Evolutionary conservation across 2,888 invertebrate species (phyloP).

Genomic region (Idaea dimidiata): DNA sequence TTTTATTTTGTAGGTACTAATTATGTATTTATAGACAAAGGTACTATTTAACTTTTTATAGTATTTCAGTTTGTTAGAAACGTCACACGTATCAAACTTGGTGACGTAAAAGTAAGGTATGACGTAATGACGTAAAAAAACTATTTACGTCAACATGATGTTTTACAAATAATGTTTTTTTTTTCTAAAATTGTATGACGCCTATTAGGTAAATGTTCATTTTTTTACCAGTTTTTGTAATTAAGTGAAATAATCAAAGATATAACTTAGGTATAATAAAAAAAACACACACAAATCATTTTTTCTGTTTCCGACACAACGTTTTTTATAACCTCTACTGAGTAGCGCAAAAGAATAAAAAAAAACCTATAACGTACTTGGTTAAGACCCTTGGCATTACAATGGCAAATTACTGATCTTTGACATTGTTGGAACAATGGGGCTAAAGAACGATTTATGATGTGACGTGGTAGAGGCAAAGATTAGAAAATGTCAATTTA

Average conservation of each 20-base stretch:
- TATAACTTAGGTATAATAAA: constrained; percentile 33
- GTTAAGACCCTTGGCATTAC: constrained; percentile 50
- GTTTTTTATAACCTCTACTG: constrained; percentile 36
- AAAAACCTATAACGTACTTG: constrained; percentile 8
- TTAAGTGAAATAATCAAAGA: neutral
- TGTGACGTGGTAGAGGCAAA: constrained; percentile 53
- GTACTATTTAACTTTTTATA: too few species aligned
- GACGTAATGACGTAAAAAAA: neutral
- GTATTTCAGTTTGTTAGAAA: too few species aligned
- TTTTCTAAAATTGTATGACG: neutral
- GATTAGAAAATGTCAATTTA: constrained; percentile 28
- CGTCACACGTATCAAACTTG: too few species aligned
- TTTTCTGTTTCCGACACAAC: constrained; percentile 39
- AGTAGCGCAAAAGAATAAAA: constrained; percentile 25
- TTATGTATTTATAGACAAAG: too few species aligned
- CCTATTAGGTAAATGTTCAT: neutral
- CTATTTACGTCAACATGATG: neutral
- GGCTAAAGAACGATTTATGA: constrained; percentile 56
- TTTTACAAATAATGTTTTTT: neutral
- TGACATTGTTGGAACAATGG: constrained; percentile 76
- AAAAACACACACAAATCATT: constrained; percentile 41
- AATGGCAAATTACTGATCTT: constrained; percentile 79
- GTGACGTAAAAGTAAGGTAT: too few species aligned
- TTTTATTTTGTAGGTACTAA: too few species aligned
- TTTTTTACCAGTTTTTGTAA: neutral